Base-by-base conservation (phyloP, 2,797 vertebrate genomes). In the Hemitrygon akajei region DNA sequence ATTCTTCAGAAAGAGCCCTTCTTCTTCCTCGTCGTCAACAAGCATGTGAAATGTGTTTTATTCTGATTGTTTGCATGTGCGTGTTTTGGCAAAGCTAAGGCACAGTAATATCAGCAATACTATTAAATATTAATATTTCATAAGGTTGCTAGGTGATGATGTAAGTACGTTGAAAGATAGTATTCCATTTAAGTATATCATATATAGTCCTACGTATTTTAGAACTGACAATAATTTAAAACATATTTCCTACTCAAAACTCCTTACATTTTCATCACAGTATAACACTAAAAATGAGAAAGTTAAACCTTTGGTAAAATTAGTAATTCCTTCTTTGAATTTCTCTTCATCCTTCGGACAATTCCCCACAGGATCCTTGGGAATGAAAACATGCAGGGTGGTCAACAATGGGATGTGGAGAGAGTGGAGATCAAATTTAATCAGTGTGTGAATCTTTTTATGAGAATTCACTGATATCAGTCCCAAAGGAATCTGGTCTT, bases 61-160 rank as follows among this genome's bases (percentile, higher is more conserved):
- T 34, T n/a, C 40, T 18, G 14, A 93, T 76, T 37, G 58, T 76
- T 66, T 34, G 71, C 47, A 47, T 76, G 47, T n/a, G 25, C 76
- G 40, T n/a, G 71, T 93, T 93, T 22, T 12, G 47, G 11, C 71
- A 30, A 56, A 30, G 69, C 69, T 56, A 56, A 20, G 71, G 71
- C 40, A 40, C 11, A 12, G 47, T 30, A 9, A 14, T 76, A 76
- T 93, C 71, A 76, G 69, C 22, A 76, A 30, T 27, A 30, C 16
- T 75, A 93, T 93, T 56, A 93, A 93, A 75, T 93, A 93, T 76
- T 93, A 22, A 91, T 71, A 71, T n/a, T 22, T 69, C 66, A 92
- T 47, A 58, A 56, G 71, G 91, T 93, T 75, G 91, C 91, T 47
- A 76, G 91, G 91, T 56, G 47, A 93, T 76, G 37, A 9, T 10